These are phyloP conservation scores for Seira sanloemensis DNA, from an alignment of 2,888 invertebrate species.

Conservation along the genomic window DNA sequence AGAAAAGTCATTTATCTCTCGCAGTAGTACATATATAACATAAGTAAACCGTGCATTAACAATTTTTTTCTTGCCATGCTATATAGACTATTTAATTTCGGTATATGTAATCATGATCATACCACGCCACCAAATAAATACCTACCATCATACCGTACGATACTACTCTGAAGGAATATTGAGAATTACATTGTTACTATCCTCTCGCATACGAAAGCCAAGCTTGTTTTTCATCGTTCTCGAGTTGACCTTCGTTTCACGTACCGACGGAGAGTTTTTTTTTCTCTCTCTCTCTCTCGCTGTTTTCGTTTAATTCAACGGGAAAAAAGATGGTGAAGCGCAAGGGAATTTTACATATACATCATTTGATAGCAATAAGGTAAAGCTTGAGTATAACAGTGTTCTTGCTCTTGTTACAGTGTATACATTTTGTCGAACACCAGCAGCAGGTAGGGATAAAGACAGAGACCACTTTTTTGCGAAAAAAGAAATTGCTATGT, in stretches of 20 bases:
- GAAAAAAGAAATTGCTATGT: not conserved
- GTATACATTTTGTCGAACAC: not conserved
- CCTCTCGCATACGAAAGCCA: not conserved
- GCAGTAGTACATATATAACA: no score
- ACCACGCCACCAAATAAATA: not conserved
- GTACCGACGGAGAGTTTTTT: conserved; percentile 8
- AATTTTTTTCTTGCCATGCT: no score
- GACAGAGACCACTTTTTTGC: not conserved
- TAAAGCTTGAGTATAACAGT: not conserved
- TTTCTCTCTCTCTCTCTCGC: no score
- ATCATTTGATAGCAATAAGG: no score
- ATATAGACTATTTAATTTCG: no score
- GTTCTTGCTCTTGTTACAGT: not conserved
- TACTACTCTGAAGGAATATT: not conserved
- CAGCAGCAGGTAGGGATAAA: not conserved
- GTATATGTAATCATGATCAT: not conserved
- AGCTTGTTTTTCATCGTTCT: not conserved
- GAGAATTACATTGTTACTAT: not conserved
- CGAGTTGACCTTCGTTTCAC: conserved; percentile 14
- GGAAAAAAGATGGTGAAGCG: conserved; percentile 2
- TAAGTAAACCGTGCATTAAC: no score
- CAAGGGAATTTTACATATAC: not conserved
- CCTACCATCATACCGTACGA: not conserved
- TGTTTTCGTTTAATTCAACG: not conserved
- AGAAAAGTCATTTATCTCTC: no score